Conservation (phyloP, 92 coral and sea anemone species). For the Hydrozoanthus gracilis region DNA sequence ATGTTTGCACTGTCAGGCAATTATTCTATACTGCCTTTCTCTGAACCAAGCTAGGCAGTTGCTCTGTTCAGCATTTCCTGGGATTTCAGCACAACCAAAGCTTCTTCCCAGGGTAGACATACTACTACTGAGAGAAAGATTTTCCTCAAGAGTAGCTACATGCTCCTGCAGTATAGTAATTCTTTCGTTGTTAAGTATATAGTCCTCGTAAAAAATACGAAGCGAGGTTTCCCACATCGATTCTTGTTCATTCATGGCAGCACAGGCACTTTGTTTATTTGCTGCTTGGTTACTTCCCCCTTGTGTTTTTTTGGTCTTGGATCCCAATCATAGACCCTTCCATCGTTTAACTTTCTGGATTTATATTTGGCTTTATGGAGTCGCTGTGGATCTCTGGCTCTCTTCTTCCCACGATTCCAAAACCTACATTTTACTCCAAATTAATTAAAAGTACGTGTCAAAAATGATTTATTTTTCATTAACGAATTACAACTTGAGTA, state of each 20-base stretch:
- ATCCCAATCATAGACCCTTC: slow-evolving; percentile 39
- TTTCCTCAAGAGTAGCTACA: slow-evolving; percentile 17
- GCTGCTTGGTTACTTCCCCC: slow-evolving; percentile 23
- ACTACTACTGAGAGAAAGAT: neutral
- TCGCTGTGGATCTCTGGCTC: slow-evolving; percentile 37
- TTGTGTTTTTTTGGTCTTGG: slow-evolving; percentile 38
- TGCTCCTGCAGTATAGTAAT: slow-evolving; percentile 17
- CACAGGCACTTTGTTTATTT: slow-evolving; percentile 13
- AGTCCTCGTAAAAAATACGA: slow-evolving; percentile 24
- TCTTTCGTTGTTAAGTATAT: slow-evolving; percentile 14
- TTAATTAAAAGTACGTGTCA: too few relatives aligned
- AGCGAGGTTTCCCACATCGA: slow-evolving; percentile 54
- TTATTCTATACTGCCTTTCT: slow-evolving; percentile 35
- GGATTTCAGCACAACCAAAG: slow-evolving; percentile 33
- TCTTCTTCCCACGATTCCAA: slow-evolving; percentile 49
- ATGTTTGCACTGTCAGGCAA: slow-evolving; percentile 40
- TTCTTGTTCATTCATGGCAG: slow-evolving; percentile 2
- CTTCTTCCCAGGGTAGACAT: neutral
- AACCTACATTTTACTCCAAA: too few relatives aligned
- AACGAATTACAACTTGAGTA: too few relatives aligned
- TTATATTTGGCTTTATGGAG: slow-evolving; percentile 36
- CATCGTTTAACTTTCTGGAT: slow-evolving; percentile 21
- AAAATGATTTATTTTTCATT: too few relatives aligned
- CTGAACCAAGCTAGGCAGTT: slow-evolving; percentile 32
- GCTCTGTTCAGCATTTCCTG: slow-evolving; percentile 40